Evolutionary conservation across 1,140 invertebrate genomes (phyloP).

Genomic region (Drosophila persimilis): DNA sequence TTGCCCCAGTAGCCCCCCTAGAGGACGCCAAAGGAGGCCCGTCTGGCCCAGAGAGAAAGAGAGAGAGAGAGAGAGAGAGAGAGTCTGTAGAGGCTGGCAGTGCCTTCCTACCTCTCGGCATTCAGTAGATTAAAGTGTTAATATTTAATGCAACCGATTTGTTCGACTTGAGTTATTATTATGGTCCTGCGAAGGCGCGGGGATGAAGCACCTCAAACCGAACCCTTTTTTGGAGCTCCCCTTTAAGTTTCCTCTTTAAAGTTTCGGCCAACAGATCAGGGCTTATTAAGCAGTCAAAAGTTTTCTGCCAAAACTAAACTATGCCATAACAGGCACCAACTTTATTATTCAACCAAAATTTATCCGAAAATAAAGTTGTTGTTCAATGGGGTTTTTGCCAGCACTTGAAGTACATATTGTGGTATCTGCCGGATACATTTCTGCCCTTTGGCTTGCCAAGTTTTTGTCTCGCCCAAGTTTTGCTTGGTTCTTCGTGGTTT

Average conservation of each 20-base stretch:
- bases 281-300: conserved; percentile 6
- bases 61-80: not conserved
- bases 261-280: not conserved
- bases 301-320: conserved; percentile 16
- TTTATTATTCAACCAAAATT: conserved; percentile 11
- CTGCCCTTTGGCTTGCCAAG: not conserved
- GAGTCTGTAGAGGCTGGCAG: conserved; percentile 19
- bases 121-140: conserved; percentile 79
- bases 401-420: not conserved
- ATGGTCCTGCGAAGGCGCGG: conserved; percentile 6
- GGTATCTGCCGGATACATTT: not conserved
- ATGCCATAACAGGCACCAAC: conserved; percentile 9
- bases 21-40: conserved; percentile 3
- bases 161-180: conserved; percentile 72
- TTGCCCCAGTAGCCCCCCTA: conserved; percentile 61
- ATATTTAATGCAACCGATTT: conserved; percentile 78
- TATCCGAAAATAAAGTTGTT: conserved; percentile 13
- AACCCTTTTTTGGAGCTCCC: conserved; percentile 14
- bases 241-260: conserved; percentile 20
- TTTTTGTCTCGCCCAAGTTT: not conserved
- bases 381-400: conserved; percentile 12
- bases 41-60: not conserved
- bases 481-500: not conserved
- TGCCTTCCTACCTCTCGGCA: conserved; percentile 53
- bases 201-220: not conserved